Conservation (phyloP, 2,888 invertebrate genomes). For the Campaea margaritaria region DNA sequence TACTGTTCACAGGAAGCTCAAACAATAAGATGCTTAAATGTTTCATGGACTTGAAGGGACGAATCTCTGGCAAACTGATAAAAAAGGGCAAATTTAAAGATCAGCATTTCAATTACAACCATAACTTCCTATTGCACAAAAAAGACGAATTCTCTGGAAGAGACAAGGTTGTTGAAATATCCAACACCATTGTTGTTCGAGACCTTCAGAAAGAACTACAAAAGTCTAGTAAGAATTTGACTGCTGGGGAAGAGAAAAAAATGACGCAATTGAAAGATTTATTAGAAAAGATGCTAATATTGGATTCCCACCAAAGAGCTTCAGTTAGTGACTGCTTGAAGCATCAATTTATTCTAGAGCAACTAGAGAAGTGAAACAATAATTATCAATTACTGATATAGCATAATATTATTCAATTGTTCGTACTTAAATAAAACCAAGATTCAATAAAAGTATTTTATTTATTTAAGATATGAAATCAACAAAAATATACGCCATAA, state of each 20-base stretch:
- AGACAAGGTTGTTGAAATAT: slow-evolving; percentile 97
- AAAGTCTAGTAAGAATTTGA: slow-evolving; percentile 91
- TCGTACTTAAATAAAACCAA: slow-evolving; percentile 57
- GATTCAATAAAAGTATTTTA: slow-evolving; percentile 70
- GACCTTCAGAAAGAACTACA: slow-evolving; percentile 95
- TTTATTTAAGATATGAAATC: slow-evolving; percentile 70
- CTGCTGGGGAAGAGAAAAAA: slow-evolving; percentile 94
- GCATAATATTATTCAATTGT: slow-evolving; percentile 1
- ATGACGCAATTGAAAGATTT: slow-evolving; percentile 96
- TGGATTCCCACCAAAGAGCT: slow-evolving; percentile 95
- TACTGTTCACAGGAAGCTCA: slow-evolving; percentile 98
- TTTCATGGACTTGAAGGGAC: slow-evolving; percentile 99
- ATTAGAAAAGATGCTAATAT: slow-evolving; percentile 94
- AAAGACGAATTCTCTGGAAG: slow-evolving; percentile 98
- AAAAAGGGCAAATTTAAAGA: slow-evolving; percentile 97
- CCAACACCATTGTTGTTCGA: slow-evolving; percentile 91
- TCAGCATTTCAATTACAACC: slow-evolving; percentile 98
- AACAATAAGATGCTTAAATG: slow-evolving; percentile 99
- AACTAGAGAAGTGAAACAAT: slow-evolving; percentile 54
- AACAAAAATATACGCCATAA: slow-evolving; percentile 77
- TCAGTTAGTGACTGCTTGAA: slow-evolving; percentile 95
- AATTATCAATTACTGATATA: slow-evolving; percentile 10
- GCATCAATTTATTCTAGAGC: slow-evolving; percentile 93
- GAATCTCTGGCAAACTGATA: slow-evolving; percentile 97
- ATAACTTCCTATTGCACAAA: slow-evolving; percentile 98